Percentiles rank a stretch among this genome's conserved stretches.
Conservation (phyloP, 1,140 invertebrate genomes). For the Philotrypesis tridentata region DNA sequence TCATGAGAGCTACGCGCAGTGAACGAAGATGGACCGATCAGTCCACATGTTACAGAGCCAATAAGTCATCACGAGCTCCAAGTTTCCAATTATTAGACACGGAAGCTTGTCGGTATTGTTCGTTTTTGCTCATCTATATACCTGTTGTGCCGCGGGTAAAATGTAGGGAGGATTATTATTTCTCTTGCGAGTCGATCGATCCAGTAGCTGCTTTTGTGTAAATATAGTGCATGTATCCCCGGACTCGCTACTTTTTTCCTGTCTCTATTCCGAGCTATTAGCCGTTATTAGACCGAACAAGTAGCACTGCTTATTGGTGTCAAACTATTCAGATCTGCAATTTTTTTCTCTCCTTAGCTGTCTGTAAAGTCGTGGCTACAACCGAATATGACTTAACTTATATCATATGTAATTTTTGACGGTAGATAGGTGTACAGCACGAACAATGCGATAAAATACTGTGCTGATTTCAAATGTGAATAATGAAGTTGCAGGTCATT, state of each 20-base stretch:
- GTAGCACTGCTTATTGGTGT: too few species aligned
- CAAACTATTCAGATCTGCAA: too few species aligned
- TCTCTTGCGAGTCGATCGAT: neutral
- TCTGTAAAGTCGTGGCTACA: neutral
- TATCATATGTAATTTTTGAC: too few species aligned
- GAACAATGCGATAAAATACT: neutral
- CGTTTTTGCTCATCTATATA: neutral
- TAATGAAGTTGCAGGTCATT: neutral
- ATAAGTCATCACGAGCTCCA: neutral
- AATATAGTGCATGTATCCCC: neutral
- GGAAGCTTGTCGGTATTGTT: neutral
- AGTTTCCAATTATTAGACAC: constrained; percentile 9
- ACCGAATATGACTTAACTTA: too few species aligned
- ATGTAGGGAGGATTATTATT: constrained; percentile 1
- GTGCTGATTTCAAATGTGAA: neutral
- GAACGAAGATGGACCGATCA: constrained; percentile 4
- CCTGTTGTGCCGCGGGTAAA: neutral
- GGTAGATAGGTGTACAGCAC: too few species aligned
- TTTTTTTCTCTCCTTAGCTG: neutral
- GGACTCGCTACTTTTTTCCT: neutral
- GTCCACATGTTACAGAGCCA: neutral
- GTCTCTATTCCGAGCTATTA: neutral
- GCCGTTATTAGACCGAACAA: too few species aligned
- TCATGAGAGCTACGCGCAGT: neutral
- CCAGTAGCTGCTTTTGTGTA: neutral